Evolutionary conservation across 2,797 vertebrate genomes (phyloP), one percentile per base, ranked within the genome.

Genomic region (Rhabdomys pumilio): DNA sequence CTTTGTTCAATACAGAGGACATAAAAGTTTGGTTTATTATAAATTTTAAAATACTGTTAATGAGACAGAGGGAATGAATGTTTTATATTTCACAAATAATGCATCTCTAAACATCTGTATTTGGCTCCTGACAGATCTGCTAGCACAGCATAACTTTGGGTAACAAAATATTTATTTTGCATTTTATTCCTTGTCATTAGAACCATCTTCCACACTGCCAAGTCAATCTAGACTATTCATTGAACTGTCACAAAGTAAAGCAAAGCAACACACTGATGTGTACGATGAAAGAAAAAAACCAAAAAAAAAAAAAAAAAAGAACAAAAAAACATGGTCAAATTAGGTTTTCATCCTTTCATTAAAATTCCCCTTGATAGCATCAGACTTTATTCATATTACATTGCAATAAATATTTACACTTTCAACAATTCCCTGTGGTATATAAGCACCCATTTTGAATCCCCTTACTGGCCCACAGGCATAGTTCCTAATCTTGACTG

Each of bases 321-420:
- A n/a, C n/a, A n/a, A 44, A 20, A 1, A 12, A 19, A 0, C 8
- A 17, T 29, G n/a, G 6, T 50, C 29, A 65, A 82, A 94, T 14
- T 72, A 14, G 3, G n/a, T 93, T 94, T 95, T n/a, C 47, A 87
- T 72, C 13, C 59, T 93, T 96, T 93, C 75, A 3, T 65, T 76
- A 87, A 14, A 41, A 69, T 31, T 41, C 0, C 31, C 10, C 11
- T 57, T 44, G 29, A 8, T 34, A 26, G 3, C 6, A n/a, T 87
- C 9, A 24, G 6, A 38, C 15, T 86, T 61, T 41, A 19, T 4
- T 85, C 59, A 84, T 9, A 90, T 90, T 73, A 83, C 53, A 55
- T 22, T 47, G 1, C 9, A 41, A 12, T 93, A 41, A 72, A 59
- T 41, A 34, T 81, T 63, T 81, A 61, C 12, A 59, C 1, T 7